Evolutionary conservation across 2,797 vertebrate genomes (phyloP), one percentile per base, ranked within the genome.

Genomic region (Numenius phaeopus): DNA sequence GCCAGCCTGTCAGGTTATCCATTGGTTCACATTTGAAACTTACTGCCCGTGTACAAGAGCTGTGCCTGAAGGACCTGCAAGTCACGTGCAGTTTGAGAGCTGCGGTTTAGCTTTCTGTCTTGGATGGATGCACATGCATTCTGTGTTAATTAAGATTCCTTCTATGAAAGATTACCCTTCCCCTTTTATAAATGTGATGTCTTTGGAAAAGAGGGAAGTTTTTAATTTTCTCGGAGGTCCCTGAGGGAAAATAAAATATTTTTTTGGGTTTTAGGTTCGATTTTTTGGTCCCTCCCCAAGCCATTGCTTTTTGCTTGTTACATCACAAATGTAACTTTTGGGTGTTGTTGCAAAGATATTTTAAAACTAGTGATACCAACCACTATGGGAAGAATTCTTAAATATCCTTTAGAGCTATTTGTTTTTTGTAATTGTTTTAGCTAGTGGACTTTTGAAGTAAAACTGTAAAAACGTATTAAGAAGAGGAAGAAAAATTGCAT

Each of bases 1-100:
- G 23, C 24, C 72, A 83, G 46, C 2, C 0, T 6, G 1, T 30
- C 19, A n/a, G 19, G n/a, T 34, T 66, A 19, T 72, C 42, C 11
- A 0, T 1, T 23, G 70, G 15, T 55, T 92, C 39, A 8, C 5
- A 1, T 24, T 23, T 24, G 81, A 32, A 71, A 58, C 37, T 59
- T 8, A 1, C 0, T 18, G 14, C n/a, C 7, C 1, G 0, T 11
- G 10, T 7, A 3, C 26, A 24, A 16, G 59, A 87, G 59, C 50
- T 70, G 59, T 44, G 50, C 32, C 42, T 77, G 76, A 19, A 54
- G 34, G 8, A 29, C 20, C 66, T 50, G 69, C 23, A 12, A 52
- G 49, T 49, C 65, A 14, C 1, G 0, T 81, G 67, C 16, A 1
- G 16, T n/a, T 58, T 10, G 22, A 54, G 50, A 50, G 46, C 58